Conservation (phyloP, 1,140 invertebrate species). For the Penaeus japonicus region DNA sequence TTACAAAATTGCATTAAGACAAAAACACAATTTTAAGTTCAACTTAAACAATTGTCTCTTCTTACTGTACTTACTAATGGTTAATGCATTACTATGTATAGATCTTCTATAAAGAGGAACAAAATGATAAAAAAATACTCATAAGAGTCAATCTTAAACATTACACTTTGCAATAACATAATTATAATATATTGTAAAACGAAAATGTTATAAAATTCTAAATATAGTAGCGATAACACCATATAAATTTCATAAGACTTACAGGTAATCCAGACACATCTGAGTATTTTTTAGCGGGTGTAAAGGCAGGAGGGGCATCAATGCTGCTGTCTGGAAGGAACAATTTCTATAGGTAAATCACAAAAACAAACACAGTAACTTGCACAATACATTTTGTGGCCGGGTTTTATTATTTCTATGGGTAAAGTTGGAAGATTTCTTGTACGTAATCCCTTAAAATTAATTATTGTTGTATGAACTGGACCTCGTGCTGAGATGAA, state of each 20-base stretch:
- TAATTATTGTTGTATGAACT: neutral
- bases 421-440: neutral
- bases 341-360: neutral
- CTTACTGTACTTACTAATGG: too few species aligned
- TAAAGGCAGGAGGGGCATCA: constrained; percentile 89
- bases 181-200: neutral
- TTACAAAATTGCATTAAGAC: too few species aligned
- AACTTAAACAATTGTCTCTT: too few species aligned
- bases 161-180: too few species aligned
- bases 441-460: neutral
- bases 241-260: constrained; percentile 61
- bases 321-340: constrained; percentile 68
- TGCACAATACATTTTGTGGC: neutral
- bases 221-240: too few species aligned
- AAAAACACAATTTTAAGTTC: too few species aligned
- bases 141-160: too few species aligned
- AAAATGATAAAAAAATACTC: too few species aligned
- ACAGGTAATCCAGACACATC: constrained; percentile 87
- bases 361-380: neutral
- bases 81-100: too few species aligned
- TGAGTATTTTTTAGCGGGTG: constrained; percentile 91
- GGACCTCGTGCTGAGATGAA: neutral
- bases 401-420: too few species aligned
- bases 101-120: too few species aligned
- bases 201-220: too few species aligned